Percentiles rank a stretch among this genome's conserved stretches.
Evolutionary conservation across 2,888 invertebrate genomes (phyloP).

Genomic region (Pherbina coryleti): DNA sequence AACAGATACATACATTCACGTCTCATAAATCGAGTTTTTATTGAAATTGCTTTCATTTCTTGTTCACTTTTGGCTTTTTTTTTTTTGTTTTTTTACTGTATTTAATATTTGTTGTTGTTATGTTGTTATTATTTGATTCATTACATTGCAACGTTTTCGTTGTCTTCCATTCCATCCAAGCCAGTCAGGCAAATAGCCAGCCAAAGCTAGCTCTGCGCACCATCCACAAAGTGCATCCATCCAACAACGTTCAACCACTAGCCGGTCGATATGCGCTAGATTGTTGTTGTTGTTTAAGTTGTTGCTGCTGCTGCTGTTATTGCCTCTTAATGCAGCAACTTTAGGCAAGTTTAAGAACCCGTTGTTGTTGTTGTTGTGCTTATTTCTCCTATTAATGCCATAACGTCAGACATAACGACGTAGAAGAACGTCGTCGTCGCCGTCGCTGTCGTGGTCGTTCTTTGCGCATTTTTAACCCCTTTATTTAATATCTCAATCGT

Average conservation of each 20-base stretch:
- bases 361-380: conserved; percentile 5
- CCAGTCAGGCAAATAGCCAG: neutral
- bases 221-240: neutral
- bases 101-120: conserved; percentile 46
- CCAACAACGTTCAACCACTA: neutral
- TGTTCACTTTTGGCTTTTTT: neutral
- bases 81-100: conserved; percentile 5
- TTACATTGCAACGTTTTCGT: conserved; percentile 10
- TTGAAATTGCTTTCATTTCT: conserved; percentile 45
- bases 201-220: neutral
- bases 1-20: conserved; percentile 11
- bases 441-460: neutral
- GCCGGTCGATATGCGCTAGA: neutral
- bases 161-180: neutral
- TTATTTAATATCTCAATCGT: neutral
- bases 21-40: conserved; percentile 58
- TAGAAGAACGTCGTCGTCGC: neutral
- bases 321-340: conserved; percentile 1
- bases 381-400: neutral
- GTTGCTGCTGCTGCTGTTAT: neutral
- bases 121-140: conserved; percentile 42
- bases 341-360: neutral
- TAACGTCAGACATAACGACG: conserved; percentile 5
- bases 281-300: neutral
- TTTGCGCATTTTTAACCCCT: neutral